Evolutionary conservation across 2,888 invertebrate genomes (phyloP), one percentile per base, ranked within the genome.

Genomic region (Emesis furor): DNA sequence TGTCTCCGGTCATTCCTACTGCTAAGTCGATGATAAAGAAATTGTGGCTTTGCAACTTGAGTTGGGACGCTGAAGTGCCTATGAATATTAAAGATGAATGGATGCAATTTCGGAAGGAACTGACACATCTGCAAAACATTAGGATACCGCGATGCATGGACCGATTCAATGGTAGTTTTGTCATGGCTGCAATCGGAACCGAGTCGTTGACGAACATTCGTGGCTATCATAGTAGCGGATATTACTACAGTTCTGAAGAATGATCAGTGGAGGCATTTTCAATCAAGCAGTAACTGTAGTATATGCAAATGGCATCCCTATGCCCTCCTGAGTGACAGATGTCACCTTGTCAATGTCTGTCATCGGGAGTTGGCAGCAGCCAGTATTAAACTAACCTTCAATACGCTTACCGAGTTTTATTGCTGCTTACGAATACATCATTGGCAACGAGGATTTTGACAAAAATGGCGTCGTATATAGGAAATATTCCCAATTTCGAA

Each of bases 121-220:
- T 55, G n/a, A 55, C n/a, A 55, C 55, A 55, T n/a, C 55, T 55
- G 55, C 73, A 32, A 73, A 55, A 55, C 35, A 73, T 73, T 55
- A 55, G 55, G 30, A 55, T 55, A 55, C 55, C 55, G 3, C 14
- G 74, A 74, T 59, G 59, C 59, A 2, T 59, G 59, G 59, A 59
- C 59, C 24, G 59, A 59, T 24, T 59, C 59, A 17, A 76, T 76
- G 55, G 78, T 88, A 8, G 86, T 86, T 14, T 42, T 87, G 10
- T 74, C 82, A 0, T 85, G 82, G 84, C 68, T 85, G 7, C 35
- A 35, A 35, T n/a, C n/a, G n/a, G n/a, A n/a, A n/a, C n/a, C n/a
- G n/a, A n/a, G n/a, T n/a, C n/a, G n/a, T n/a, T n/a, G 84, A 81
- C 73, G 76, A 24, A 81, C 82, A 3, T 85, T 83, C 72, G 81